Evolutionary conservation across 2,888 invertebrate species (phyloP).

Genomic region (Lepidocyrtoides sp.): DNA sequence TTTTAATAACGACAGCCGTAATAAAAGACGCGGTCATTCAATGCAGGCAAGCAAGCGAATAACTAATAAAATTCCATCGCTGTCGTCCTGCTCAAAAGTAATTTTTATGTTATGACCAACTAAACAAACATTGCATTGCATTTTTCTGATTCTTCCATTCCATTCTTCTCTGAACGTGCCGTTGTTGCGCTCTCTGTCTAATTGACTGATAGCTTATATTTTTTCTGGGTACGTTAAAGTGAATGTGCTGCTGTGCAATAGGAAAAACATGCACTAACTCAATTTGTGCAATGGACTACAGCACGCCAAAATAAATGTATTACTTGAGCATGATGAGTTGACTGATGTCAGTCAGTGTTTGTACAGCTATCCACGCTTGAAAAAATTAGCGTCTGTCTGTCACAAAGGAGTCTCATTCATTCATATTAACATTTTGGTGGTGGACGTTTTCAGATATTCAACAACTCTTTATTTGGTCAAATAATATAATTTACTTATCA

Average conservation of each 20-base stretch:
- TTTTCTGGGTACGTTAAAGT: neutral
- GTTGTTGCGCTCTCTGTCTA: conserved; percentile 1
- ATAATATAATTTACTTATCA: neutral
- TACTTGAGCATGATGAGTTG: conserved; percentile 1
- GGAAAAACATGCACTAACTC: conserved; percentile 10
- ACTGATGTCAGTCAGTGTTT: conserved; percentile 55
- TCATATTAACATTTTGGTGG: neutral
- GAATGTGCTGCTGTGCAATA: neutral
- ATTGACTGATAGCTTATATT: neutral
- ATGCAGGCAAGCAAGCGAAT: neutral
- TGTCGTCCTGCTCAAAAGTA: neutral
- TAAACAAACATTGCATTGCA: conserved; percentile 19
- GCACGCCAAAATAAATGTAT: neutral
- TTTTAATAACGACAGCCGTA: neutral
- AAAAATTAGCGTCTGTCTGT: neutral
- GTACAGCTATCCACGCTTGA: conserved; percentile 44
- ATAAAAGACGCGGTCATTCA: conserved; percentile 20
- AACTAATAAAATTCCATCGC: neutral
- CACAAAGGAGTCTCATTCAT: conserved; percentile 17
- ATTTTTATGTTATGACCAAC: conserved; percentile 28
- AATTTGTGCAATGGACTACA: conserved; percentile 46
- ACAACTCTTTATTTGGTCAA: neutral
- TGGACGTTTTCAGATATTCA: neutral
- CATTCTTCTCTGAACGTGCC: too few species aligned
- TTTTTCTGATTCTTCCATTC: conserved; percentile 4